Evolutionary conservation across 2,113 vertebrate genomes (phyloP).

Genomic region (Azemiops feae): DNA sequence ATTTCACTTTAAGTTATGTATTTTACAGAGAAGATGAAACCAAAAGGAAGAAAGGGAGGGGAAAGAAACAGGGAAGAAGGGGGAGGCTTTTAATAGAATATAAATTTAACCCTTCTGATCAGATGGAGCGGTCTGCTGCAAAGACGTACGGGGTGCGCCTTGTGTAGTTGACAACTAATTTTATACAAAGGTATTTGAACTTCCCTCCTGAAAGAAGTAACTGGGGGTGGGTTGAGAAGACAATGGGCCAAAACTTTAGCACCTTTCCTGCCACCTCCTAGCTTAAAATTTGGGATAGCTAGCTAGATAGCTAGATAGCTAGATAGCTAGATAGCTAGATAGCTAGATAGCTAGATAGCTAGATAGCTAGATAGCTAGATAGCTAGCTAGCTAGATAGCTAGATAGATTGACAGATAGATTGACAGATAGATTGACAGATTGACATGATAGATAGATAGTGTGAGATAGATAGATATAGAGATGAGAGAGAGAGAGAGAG

Average conservation of each 20-base stretch:
- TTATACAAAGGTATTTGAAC: slow-evolving; percentile 12
- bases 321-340: too few species aligned
- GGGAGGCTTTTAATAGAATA: slow-evolving; percentile 83
- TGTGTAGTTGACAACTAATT: slow-evolving; percentile 35
- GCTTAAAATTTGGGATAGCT: neutral
- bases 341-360: too few species aligned
- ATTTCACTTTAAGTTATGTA: slow-evolving; percentile 99
- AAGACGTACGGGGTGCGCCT: slow-evolving; percentile 18
- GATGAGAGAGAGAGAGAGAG: too few species aligned
- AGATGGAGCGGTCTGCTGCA: slow-evolving; percentile 41
- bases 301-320: too few species aligned
- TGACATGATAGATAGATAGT: too few species aligned
- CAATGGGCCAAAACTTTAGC: neutral
- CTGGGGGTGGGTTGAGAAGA: too few species aligned
- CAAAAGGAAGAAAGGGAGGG: slow-evolving; percentile 47
- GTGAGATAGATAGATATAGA: too few species aligned
- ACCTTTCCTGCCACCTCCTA: neutral
- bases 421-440: too few species aligned
- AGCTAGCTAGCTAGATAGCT: too few species aligned
- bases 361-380: too few species aligned
- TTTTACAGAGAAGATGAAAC: slow-evolving; percentile 97
- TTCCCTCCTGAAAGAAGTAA: neutral
- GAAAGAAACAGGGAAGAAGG: neutral
- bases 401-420: too few species aligned
- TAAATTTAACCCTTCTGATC: slow-evolving; percentile 80